phyloP scores from a whole-genome alignment of 2,888 invertebrate genomes.

The Apocheima hispidaria region DNA sequence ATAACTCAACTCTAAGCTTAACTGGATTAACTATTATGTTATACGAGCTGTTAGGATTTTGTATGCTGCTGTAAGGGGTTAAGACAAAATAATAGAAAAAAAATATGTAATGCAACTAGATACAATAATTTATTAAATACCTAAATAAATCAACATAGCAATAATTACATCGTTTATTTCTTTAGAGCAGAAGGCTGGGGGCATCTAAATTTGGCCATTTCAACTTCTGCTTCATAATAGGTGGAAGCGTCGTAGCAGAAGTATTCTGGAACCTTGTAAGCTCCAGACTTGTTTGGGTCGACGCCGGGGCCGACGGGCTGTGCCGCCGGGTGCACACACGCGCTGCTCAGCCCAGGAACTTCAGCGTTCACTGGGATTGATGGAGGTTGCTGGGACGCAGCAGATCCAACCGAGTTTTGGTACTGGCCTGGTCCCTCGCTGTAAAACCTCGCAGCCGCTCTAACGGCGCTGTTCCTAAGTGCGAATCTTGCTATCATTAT shows the following conservation, averaged over 20 bases:
- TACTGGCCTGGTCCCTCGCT: slow-evolving; percentile 56
- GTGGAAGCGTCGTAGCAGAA: slow-evolving; percentile 92
- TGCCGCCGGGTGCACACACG: slow-evolving; percentile 82
- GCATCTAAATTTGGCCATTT: slow-evolving; percentile 92
- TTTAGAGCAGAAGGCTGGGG: slow-evolving; percentile 90
- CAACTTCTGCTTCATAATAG: slow-evolving; percentile 94
- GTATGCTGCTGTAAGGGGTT: too few species aligned
- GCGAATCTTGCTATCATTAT: slow-evolving; percentile 49
- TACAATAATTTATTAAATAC: slow-evolving; percentile 24
- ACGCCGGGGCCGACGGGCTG: slow-evolving; percentile 91
- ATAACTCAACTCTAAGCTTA: too few species aligned
- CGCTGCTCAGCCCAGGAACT: slow-evolving; percentile 89
- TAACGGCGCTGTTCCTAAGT: slow-evolving; percentile 46
- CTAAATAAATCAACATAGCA: slow-evolving; percentile 10
- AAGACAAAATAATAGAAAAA: too few species aligned
- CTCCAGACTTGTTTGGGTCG: slow-evolving; percentile 86
- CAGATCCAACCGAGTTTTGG: slow-evolving; percentile 43
- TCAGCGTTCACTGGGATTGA: slow-evolving; percentile 55
- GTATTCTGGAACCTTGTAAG: slow-evolving; percentile 96
- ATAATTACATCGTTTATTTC: slow-evolving; percentile 52
- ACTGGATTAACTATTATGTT: too few species aligned
- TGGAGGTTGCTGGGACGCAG: slow-evolving; percentile 48
- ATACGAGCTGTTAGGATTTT: too few species aligned
- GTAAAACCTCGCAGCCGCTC: slow-evolving; percentile 57
- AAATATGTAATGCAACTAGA: slow-evolving; percentile 7